Evolutionary conservation across 2,113 vertebrate species (phyloP).

Genomic region (Centrocercus urophasianus): DNA sequence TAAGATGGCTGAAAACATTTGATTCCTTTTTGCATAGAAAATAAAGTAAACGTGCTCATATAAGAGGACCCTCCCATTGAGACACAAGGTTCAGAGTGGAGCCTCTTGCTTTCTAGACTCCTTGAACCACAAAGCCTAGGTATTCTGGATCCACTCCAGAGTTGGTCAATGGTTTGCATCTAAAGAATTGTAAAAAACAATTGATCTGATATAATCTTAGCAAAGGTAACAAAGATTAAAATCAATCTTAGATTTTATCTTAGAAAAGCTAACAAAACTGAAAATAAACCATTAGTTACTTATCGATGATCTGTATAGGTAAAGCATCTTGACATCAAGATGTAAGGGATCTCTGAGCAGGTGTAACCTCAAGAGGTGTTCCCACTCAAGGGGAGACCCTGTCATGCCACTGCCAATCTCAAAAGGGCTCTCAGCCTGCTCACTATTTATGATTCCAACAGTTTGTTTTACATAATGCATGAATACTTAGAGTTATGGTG

Average conservation of each 20-base stretch:
- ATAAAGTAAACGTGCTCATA: too few relatives aligned
- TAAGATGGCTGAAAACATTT: too few relatives aligned
- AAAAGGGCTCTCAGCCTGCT: not conserved
- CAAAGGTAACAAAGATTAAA: too few relatives aligned
- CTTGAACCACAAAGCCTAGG: too few relatives aligned
- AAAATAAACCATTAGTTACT: not conserved
- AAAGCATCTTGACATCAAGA: not conserved
- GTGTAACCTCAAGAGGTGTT: not conserved
- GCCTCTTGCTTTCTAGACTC: too few relatives aligned
- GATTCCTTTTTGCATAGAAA: too few relatives aligned
- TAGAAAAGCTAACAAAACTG: not conserved
- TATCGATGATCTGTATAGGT: not conserved
- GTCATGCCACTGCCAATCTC: not conserved
- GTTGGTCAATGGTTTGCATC: not conserved
- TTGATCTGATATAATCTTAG: not conserved
- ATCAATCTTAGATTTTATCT: too few relatives aligned
- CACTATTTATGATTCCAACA: not conserved
- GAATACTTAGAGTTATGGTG: slow-evolving; percentile 52
- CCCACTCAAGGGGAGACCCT: too few relatives aligned
- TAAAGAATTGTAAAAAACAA: not conserved
- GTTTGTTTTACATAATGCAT: slow-evolving; percentile 16
- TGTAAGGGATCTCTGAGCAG: not conserved
- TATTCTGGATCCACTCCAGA: too few relatives aligned
- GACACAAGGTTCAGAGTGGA: too few relatives aligned
- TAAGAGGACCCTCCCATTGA: too few relatives aligned